Percentiles rank a stretch among this genome's conserved stretches.
Conservation (phyloP, 2,797 vertebrate genomes). For the Girardinus metallicus region DNA sequence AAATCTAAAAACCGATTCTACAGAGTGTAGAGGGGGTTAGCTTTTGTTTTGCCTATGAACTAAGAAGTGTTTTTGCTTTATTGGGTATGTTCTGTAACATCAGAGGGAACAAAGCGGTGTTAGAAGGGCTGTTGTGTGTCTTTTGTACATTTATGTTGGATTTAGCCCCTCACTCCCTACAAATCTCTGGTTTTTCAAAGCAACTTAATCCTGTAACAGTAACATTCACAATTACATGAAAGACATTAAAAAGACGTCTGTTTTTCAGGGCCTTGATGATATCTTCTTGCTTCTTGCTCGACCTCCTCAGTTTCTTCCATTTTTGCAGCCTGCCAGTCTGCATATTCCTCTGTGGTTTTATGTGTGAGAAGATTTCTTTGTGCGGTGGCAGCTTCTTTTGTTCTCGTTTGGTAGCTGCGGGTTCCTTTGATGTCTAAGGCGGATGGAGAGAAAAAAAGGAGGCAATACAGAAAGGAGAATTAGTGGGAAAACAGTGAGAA, state of each 20-base stretch:
- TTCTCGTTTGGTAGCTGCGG: conserved; percentile 49
- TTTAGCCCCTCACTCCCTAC: not conserved
- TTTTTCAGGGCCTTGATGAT: conserved; percentile 15
- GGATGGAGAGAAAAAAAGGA: conserved; percentile 38
- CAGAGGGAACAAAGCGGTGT: conserved; percentile 4
- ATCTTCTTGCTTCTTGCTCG: conserved; percentile 25
- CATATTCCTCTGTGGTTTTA: conserved; percentile 47
- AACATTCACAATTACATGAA: conserved; percentile 4
- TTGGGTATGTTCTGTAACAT: conserved; percentile 27
- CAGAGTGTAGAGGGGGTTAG: not conserved
- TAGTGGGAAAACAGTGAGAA: conserved; percentile 50
- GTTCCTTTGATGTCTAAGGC: conserved; percentile 68
- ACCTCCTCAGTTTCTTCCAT: conserved; percentile 20
- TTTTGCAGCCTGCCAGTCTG: conserved; percentile 14
- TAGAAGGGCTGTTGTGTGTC: conserved; percentile 1
- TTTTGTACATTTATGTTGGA: not conserved
- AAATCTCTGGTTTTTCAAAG: not conserved
- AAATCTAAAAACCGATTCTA: conserved; percentile 5
- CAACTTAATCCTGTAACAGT: not conserved
- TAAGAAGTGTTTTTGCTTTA: conserved; percentile 22
- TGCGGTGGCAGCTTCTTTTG: conserved; percentile 58
- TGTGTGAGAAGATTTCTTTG: conserved; percentile 58
- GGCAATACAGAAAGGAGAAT: conserved; percentile 54
- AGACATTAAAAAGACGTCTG: not conserved
- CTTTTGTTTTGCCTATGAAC: conserved; percentile 23